A percentile compares a stretch with the other conserved stretches of the same genome.
Evolutionary conservation across 2,113 vertebrate genomes (phyloP).

Genomic region (Isurus oxyrinchus): DNA sequence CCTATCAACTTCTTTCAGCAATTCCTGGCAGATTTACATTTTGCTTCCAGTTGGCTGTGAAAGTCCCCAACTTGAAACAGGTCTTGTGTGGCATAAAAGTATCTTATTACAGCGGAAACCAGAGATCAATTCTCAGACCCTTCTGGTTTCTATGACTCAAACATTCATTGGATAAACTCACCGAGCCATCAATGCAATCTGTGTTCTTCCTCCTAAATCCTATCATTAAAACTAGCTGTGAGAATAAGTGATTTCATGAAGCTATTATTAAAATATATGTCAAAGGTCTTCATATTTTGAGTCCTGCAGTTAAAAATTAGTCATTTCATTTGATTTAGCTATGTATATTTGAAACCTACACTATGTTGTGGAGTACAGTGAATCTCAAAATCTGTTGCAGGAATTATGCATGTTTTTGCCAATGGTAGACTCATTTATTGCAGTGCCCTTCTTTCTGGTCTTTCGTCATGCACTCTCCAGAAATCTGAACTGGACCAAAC

Average conservation of each 20-base stretch:
- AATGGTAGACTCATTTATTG: not conserved
- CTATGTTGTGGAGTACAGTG: not conserved
- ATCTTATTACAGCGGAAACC: not conserved
- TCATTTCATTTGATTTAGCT: constrained; percentile 4
- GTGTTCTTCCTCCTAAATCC: not conserved
- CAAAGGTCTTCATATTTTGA: not conserved
- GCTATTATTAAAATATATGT: not conserved
- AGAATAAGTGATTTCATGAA: not conserved
- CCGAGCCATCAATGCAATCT: not conserved
- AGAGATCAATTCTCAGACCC: not conserved
- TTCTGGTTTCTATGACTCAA: not conserved
- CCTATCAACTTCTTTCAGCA: not conserved
- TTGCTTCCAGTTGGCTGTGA: not conserved
- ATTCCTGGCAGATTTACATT: not conserved
- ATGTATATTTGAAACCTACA: not conserved
- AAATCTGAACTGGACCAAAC: not conserved
- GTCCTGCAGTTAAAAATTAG: not conserved
- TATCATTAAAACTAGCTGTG: not conserved
- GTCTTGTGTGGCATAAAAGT: not conserved
- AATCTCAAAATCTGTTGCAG: not conserved
- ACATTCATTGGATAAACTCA: not conserved
- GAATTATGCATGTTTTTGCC: not conserved
- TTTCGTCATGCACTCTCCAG: not conserved
- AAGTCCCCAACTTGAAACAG: not conserved
- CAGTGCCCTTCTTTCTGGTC: not conserved